Evolutionary conservation across 1,140 invertebrate species (phyloP).

Genomic region (Hesperophylax magnus): DNA sequence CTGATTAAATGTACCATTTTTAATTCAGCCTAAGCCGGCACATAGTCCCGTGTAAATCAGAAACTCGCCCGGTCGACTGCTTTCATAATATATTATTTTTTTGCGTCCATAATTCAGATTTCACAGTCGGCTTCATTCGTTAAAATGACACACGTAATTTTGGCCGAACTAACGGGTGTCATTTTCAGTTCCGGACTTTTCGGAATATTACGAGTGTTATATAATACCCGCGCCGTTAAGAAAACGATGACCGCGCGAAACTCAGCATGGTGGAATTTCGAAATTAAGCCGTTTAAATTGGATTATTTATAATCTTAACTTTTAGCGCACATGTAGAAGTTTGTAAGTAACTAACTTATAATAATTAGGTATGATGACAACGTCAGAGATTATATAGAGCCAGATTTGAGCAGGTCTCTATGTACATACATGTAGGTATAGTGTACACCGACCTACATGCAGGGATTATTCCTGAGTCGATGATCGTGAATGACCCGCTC

Average conservation of each 20-base stretch:
- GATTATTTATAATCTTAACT: background rate
- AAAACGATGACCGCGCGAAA: constrained; percentile 25
- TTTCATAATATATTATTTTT: constrained; percentile 17
- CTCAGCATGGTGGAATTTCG: background rate
- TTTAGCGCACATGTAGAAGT: background rate
- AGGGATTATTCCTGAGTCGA: no score
- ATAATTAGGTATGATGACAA: no score
- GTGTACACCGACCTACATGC: no score
- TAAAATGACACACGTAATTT: constrained; percentile 23
- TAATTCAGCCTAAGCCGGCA: background rate
- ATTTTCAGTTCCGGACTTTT: constrained; percentile 7
- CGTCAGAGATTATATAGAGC: no score
- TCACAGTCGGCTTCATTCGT: constrained; percentile 28
- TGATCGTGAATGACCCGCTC: no score
- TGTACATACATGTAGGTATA: no score
- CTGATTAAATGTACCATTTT: background rate
- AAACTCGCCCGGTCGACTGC: background rate
- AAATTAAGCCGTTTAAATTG: constrained; percentile 4
- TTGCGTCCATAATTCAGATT: constrained; percentile 22
- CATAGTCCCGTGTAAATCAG: background rate
- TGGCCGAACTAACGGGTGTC: constrained; percentile 3
- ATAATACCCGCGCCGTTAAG: background rate
- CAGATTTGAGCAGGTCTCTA: no score
- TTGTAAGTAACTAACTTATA: background rate
- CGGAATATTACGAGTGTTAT: background rate